Evolutionary conservation across 2,113 vertebrate genomes (phyloP).

Genomic region (Pongo pygmaeus): DNA sequence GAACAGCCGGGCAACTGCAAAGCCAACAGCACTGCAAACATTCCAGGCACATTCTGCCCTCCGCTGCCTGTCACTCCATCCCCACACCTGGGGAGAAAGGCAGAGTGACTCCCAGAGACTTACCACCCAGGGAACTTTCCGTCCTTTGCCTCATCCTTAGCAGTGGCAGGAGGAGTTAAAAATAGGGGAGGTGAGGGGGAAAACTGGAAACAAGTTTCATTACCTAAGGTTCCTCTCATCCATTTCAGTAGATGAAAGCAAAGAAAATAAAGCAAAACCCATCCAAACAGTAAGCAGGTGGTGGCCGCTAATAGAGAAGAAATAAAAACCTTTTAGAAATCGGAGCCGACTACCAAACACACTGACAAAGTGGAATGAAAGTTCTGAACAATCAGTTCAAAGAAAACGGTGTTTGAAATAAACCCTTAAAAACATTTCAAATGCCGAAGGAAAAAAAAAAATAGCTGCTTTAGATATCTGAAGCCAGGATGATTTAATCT

Average conservation of each 20-base stretch:
- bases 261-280: slow-evolving; percentile 81
- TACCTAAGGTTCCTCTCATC: slow-evolving; percentile 76
- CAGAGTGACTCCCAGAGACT: slow-evolving; percentile 13
- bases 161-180: slow-evolving; percentile 76
- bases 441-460: background rate
- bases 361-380: slow-evolving; percentile 56
- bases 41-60: background rate
- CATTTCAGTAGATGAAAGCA: slow-evolving; percentile 80
- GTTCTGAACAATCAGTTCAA: slow-evolving; percentile 66
- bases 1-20: fast-evolving
- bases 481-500: slow-evolving; percentile 69
- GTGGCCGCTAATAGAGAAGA: slow-evolving; percentile 74
- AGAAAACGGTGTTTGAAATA: slow-evolving; percentile 66
- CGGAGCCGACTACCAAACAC: slow-evolving; percentile 61
- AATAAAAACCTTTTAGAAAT: slow-evolving; percentile 75
- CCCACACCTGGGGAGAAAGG: background rate
- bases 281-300: slow-evolving; percentile 77
- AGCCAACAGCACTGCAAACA: background rate
- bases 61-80: background rate
- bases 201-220: slow-evolving; percentile 78
- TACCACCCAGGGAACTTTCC: slow-evolving; percentile 60
- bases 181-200: slow-evolving; percentile 72
- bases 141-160: slow-evolving; percentile 65
- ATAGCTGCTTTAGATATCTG: slow-evolving; percentile 60
- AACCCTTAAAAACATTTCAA: slow-evolving; percentile 77